Conservation (phyloP, 2,113 vertebrate genomes). For the Ammodytes dubius region DNA sequence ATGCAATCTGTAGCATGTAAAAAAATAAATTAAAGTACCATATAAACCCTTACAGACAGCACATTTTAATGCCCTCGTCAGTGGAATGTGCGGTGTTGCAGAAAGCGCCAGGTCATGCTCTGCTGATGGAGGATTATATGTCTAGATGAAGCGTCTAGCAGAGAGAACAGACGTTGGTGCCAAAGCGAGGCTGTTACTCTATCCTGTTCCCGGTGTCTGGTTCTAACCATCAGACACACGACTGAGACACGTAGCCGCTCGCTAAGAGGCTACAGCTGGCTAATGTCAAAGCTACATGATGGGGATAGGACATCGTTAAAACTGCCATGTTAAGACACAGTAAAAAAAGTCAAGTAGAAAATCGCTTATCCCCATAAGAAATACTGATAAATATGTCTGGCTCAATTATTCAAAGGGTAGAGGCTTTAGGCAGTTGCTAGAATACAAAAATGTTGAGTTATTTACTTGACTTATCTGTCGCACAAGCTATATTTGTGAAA, state of each 20-base stretch:
- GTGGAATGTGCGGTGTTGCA: slow-evolving; percentile 26
- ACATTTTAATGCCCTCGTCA: not conserved
- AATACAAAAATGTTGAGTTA: no score
- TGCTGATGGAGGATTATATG: slow-evolving; percentile 38
- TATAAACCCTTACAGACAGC: not conserved
- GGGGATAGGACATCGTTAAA: not conserved
- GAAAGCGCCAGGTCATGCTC: slow-evolving; percentile 5
- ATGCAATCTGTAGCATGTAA: not conserved
- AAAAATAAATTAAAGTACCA: not conserved
- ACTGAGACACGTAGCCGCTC: not conserved
- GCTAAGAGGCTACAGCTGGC: not conserved
- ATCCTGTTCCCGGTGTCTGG: slow-evolving; percentile 50
- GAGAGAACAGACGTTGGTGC: slow-evolving; percentile 24
- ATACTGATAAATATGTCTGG: no score
- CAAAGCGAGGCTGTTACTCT: slow-evolving; percentile 62
- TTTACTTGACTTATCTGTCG: no score
- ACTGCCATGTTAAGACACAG: not conserved
- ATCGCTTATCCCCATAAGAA: no score
- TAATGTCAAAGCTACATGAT: slow-evolving; percentile 24
- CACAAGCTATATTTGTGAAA: no score
- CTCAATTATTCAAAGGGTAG: no score
- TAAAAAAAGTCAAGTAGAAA: not conserved
- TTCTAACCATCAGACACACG: slow-evolving; percentile 33
- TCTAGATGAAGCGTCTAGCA: slow-evolving; percentile 17
- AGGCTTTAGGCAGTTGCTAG: no score